These are phyloP conservation scores for Caenorhabditis sp. DNA, from an alignment of 2,888 invertebrate genomes.

Conservation along the genomic window DNA sequence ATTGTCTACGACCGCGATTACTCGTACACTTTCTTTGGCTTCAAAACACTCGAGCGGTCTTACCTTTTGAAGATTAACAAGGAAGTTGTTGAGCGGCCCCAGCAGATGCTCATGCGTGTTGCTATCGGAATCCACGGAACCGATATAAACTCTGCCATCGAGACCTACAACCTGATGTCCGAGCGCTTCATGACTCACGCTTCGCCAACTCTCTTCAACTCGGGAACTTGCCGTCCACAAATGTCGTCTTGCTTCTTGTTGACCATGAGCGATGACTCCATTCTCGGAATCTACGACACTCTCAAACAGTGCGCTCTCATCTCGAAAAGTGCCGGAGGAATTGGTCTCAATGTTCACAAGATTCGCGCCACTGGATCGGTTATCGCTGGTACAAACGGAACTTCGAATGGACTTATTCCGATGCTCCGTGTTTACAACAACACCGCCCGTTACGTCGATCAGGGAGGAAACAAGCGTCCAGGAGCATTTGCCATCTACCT, in stretches of 20 bases:
- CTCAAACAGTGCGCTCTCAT: constrained; percentile 90
- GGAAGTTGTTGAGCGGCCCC: constrained; percentile 93
- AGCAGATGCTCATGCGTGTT: constrained; percentile 98
- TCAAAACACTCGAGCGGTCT: constrained; percentile 96
- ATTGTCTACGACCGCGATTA: constrained; percentile 98
- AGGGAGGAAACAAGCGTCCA: constrained; percentile 97
- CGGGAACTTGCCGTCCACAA: constrained; percentile 93
- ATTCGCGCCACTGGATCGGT: constrained; percentile 94
- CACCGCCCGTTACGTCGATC: constrained; percentile 96
- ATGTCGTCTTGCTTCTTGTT: constrained; percentile 95
- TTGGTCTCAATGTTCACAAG: constrained; percentile 96
- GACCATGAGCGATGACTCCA: constrained; percentile 93
- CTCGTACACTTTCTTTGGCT: constrained; percentile 98
- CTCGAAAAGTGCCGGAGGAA: constrained; percentile 97
- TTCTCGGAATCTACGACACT: constrained; percentile 82
- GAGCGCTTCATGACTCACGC: constrained; percentile 98
- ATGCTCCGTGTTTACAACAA: constrained; percentile 97
- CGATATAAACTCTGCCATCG: constrained; percentile 93
- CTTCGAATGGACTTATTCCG: constrained; percentile 96
- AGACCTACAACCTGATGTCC: constrained; percentile 96
- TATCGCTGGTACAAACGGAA: constrained; percentile 95
- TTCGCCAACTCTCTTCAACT: constrained; percentile 96
- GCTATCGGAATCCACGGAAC: constrained; percentile 96
- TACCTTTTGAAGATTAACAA: constrained; percentile 94
- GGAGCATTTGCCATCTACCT: constrained; percentile 98